Conservation (phyloP, 2,113 vertebrate genomes). For the Bucco capensis region DNA sequence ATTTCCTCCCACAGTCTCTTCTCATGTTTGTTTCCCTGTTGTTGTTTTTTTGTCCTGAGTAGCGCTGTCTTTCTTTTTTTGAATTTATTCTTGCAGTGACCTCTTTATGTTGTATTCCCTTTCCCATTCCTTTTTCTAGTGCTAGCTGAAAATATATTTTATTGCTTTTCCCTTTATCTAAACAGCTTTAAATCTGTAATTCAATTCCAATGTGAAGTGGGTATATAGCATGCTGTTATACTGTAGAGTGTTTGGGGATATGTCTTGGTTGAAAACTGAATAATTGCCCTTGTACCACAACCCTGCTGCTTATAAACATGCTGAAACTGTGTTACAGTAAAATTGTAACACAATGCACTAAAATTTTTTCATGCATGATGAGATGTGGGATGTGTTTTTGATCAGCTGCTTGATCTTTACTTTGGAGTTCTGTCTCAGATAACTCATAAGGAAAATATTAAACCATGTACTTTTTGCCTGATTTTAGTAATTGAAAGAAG, state of each 20-base stretch:
- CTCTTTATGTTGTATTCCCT: background rate
- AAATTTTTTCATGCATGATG: background rate
- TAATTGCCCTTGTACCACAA: background rate
- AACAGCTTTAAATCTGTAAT: background rate
- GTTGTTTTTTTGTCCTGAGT: background rate
- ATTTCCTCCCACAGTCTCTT: background rate
- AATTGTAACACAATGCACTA: background rate
- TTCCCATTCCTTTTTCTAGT: background rate
- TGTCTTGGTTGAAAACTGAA: background rate
- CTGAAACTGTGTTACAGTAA: background rate
- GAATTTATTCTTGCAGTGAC: background rate
- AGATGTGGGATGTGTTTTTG: background rate
- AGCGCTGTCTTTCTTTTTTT: background rate
- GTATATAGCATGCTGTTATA: background rate
- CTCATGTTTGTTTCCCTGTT: background rate
- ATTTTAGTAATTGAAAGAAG: background rate
- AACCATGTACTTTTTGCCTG: background rate
- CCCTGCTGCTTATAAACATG: background rate
- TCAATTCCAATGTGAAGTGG: background rate
- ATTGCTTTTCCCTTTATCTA: background rate
- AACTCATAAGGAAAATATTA: background rate
- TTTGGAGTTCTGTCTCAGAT: background rate
- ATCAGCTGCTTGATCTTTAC: background rate
- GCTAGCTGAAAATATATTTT: background rate
- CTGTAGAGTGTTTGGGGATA: background rate